phyloP scores from a whole-genome alignment of 2,888 invertebrate species.

The Spisula subtruncata region DNA sequence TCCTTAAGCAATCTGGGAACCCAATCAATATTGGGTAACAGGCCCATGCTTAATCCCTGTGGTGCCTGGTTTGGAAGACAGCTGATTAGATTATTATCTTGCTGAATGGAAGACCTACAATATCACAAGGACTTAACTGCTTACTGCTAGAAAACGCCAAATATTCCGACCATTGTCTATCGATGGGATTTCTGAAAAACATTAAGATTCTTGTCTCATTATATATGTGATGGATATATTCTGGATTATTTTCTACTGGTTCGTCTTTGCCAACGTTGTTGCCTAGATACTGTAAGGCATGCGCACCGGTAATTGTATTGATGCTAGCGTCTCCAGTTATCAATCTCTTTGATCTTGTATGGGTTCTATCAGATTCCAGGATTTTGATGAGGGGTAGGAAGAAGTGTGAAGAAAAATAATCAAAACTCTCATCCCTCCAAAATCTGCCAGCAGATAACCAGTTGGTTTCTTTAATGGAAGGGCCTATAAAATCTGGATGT shows the following conservation, averaged over 20 bases:
- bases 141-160: not conserved
- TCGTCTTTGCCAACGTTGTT: no score
- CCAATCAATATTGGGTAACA: no score
- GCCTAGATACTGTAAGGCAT: no score
- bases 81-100: no score
- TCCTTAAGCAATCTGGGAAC: no score
- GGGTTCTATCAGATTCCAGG: not conserved
- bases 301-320: no score
- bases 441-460: constrained; percentile 34
- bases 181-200: constrained; percentile 53
- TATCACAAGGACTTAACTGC: not conserved
- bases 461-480: no score
- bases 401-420: constrained; percentile 26
- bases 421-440: not conserved
- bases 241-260: no score
- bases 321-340: constrained; percentile 58
- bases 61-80: no score
- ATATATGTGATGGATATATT: no score
- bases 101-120: no score
- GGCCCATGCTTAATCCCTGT: no score
- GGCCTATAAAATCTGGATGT: constrained; percentile 57
- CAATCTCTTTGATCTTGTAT: not conserved
- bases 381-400: constrained; percentile 14
- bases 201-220: constrained; percentile 47
- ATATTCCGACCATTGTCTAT: constrained; percentile 38